Conservation (phyloP, 2,888 invertebrate genomes). For the Clanis bilineata region DNA sequence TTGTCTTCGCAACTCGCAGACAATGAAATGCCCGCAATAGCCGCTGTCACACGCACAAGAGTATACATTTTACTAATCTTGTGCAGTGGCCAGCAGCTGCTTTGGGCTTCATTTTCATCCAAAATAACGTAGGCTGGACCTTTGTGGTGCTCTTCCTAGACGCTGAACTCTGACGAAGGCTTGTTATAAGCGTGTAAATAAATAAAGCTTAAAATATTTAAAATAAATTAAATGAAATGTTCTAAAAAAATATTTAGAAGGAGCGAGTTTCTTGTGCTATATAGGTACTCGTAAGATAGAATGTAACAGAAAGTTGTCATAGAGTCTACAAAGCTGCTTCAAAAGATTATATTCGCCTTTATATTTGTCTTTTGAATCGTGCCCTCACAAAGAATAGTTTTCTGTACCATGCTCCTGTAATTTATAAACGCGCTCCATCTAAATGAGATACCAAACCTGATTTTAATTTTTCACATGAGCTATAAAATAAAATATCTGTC, state of each 20-base stretch:
- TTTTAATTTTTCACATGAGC: background rate
- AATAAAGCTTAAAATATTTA: conserved; percentile 20
- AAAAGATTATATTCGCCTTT: too few relatives aligned
- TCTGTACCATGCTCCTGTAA: too few relatives aligned
- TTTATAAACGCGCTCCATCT: too few relatives aligned
- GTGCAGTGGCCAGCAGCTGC: conserved; percentile 99
- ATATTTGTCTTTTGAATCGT: too few relatives aligned
- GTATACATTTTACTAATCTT: conserved; percentile 93
- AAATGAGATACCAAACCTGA: too few relatives aligned
- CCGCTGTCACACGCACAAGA: conserved; percentile 99
- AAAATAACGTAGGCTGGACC: conserved; percentile 33
- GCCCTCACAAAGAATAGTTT: too few relatives aligned
- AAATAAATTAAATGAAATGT: conserved; percentile 10
- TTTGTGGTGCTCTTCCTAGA: conserved; percentile 34
- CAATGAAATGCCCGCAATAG: conserved; percentile 92
- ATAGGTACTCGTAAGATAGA: too few relatives aligned
- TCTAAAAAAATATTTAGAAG: background rate
- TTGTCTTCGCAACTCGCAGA: conserved; percentile 54
- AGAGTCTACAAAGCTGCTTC: too few relatives aligned
- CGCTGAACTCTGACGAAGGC: background rate
- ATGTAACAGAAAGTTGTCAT: too few relatives aligned
- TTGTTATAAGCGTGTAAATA: conserved; percentile 20
- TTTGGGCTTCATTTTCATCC: conserved; percentile 86
- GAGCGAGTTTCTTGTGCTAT: too few relatives aligned
- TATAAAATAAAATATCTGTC: background rate